These are phyloP conservation scores for Hippocampus mohnikei DNA, from an alignment of 2,113 vertebrate species.

Conservation along the genomic window DNA sequence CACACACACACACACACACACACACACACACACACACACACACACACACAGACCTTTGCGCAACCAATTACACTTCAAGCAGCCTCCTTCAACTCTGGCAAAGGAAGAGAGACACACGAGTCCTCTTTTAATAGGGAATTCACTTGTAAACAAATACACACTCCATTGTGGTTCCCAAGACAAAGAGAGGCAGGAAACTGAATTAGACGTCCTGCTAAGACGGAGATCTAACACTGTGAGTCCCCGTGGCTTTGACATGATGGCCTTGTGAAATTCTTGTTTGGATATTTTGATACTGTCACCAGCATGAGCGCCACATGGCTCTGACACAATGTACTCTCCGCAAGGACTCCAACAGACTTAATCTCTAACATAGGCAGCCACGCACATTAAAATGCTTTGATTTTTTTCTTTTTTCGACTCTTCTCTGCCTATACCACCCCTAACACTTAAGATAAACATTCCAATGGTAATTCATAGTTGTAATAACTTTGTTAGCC, in stretches of 20 bases:
- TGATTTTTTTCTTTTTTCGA: too few relatives aligned
- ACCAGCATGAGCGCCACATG: slow-evolving; percentile 28
- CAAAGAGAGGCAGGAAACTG: slow-evolving; percentile 37
- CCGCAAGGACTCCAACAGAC: slow-evolving; percentile 31
- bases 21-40: slow-evolving; percentile 12
- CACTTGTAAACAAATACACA: slow-evolving; percentile 34
- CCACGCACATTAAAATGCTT: slow-evolving; percentile 7
- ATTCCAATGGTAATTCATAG: not conserved
- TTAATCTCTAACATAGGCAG: slow-evolving; percentile 14
- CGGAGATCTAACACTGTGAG: slow-evolving; percentile 15
- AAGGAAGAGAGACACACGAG: slow-evolving; percentile 16
- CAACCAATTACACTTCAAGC: slow-evolving; percentile 23
- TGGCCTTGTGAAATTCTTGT: slow-evolving; percentile 37
- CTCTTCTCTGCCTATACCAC: not conserved
- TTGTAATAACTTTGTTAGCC: not conserved
- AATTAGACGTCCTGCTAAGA: slow-evolving; percentile 31
- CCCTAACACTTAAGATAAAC: not conserved
- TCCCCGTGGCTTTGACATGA: slow-evolving; percentile 11
- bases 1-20: too few relatives aligned
- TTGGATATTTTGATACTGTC: slow-evolving; percentile 39
- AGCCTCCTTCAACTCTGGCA: slow-evolving; percentile 5
- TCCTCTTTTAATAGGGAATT: slow-evolving; percentile 54
- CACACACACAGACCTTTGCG: slow-evolving; percentile 4
- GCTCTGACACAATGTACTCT: slow-evolving; percentile 42
- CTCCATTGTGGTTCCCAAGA: slow-evolving; percentile 28